phyloP scores from a whole-genome alignment of 2,113 vertebrate genomes.

The Xenopus borealis region DNA sequence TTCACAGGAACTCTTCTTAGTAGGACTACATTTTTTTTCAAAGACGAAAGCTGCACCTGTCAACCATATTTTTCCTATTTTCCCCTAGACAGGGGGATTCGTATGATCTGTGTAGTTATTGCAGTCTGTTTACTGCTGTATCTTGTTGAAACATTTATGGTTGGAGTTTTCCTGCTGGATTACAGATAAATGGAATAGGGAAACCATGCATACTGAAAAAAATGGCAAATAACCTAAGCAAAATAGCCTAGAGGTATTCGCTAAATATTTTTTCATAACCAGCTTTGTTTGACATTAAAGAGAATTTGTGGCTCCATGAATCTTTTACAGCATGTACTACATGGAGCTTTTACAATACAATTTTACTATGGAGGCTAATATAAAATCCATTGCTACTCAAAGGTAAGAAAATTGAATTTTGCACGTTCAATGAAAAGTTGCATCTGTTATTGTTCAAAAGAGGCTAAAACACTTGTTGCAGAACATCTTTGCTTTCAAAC shows the following conservation, averaged over 20 bases:
- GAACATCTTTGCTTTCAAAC: not conserved
- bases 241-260: conserved; percentile 22
- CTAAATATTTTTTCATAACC: conserved; percentile 36
- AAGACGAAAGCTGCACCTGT: not conserved
- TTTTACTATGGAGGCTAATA: conserved; percentile 18
- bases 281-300: conserved; percentile 33
- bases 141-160: conserved; percentile 21
- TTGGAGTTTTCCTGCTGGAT: conserved; percentile 3
- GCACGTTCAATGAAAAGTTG: not conserved
- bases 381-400: conserved; percentile 12
- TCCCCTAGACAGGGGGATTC: not conserved
- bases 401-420: conserved; percentile 16
- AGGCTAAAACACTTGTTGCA: not conserved
- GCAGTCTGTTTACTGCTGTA: not conserved
- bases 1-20: not conserved
- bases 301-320: conserved; percentile 19
- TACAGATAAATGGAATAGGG: conserved; percentile 3
- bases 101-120: conserved; percentile 12
- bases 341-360: conserved; percentile 1
- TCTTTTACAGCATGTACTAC: conserved; percentile 12
- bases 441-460: conserved; percentile 2
- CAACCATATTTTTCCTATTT: not conserved
- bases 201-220: not conserved
- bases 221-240: conserved; percentile 16
- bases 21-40: not conserved